Base-by-base conservation (phyloP, 2,888 invertebrate species). In the Hydriomena furcata region DNA sequence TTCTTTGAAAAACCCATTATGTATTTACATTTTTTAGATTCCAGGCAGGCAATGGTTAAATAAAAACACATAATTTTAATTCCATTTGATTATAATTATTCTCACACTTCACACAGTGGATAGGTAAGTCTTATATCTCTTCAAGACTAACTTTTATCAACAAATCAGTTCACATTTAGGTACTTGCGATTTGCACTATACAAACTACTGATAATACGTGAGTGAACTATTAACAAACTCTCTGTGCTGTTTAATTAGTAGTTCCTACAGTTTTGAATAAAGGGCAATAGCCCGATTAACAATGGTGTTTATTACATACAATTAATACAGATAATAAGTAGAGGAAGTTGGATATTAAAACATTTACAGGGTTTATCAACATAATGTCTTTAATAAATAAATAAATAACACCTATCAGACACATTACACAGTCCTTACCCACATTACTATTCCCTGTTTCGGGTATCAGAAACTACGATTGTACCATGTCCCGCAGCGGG, bases 121-220 rank as follows among this genome's bases (percentile, higher is more conserved):
- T 83, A 84, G 86, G 88, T 88, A 84, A 89, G 89, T 89, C 89
- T 89, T 89, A 77, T 84, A 78, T 80, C 84, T 85, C 85, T 85
- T 86, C 72, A 75, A 65, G 68, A 59, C 46, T 64, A 65, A 53
- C 41, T 43, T n/a, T 53, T 51, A 55, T 51, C 52, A 70, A 58
- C 65, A 56, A 59, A 61, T 68, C 68, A 68, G 69, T 68, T 71
- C 66, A 63, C 58, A 31, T 48, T 49, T 43, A n/a, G n/a, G n/a
- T n/a, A 43, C 48, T 48, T 41, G 41, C 48, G 27, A 48, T 52
- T 42, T 32, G 10, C 20, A 20, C 34, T 46, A 48, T 38, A 49
- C 46, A 43, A 48, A 52, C 36, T 56, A 50, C 38, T 41, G 35
- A 31, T 38, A 12, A 38, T 34, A 30, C 28, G 32, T 43, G 37